A percentile compares a stretch with the other conserved stretches of the same genome.
Conservation (phyloP, 2,797 vertebrate genomes). For the Paguma larvata region DNA sequence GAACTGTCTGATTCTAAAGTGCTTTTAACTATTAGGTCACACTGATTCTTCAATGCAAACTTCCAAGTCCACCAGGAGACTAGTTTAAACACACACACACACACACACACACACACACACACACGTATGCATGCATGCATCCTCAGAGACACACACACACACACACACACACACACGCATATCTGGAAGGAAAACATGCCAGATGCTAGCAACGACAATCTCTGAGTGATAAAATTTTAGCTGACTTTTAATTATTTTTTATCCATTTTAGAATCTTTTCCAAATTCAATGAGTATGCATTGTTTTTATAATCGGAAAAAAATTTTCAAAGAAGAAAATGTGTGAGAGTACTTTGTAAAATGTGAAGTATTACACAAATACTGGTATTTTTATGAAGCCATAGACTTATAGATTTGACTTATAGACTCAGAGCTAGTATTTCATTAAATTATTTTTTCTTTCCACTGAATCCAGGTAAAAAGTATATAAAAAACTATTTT, state of each 20-base stretch:
- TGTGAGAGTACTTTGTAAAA: background rate
- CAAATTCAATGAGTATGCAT: slow-evolving; percentile 28
- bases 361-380: background rate
- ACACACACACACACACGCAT: background rate
- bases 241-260: slow-evolving; percentile 19
- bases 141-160: background rate
- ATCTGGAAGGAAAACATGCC: background rate
- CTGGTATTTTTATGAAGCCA: background rate
- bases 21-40: background rate
- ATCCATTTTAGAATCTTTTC: slow-evolving; percentile 31
- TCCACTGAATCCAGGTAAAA: background rate
- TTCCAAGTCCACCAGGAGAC: background rate
- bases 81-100: background rate
- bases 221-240: background rate
- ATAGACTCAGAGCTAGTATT: background rate
- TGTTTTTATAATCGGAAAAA: slow-evolving; percentile 15
- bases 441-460: slow-evolving; percentile 34
- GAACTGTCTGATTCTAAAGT: background rate
- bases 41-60: background rate
- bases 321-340: background rate
- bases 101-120: background rate
- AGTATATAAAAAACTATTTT: slow-evolving; percentile 31
- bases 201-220: background rate
- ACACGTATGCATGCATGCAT: background rate
- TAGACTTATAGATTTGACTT: background rate